A percentile compares a stretch with the other conserved stretches of the same genome.
Conservation (phyloP, 2,113 vertebrate genomes). For the Castor canadensis region DNA sequence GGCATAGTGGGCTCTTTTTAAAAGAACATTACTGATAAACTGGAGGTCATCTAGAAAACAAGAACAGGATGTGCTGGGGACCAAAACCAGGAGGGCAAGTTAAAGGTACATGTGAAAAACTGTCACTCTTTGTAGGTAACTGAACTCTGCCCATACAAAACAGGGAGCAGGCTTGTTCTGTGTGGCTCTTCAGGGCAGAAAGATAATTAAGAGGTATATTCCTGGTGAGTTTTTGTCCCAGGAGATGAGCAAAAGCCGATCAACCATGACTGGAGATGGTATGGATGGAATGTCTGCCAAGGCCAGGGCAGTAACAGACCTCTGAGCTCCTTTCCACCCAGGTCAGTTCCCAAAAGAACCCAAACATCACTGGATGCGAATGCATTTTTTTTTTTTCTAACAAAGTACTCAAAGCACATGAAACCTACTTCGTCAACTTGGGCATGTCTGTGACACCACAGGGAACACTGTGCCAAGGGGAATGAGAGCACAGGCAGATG, state of each 20-base stretch:
- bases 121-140: not conserved
- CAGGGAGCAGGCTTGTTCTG: not conserved
- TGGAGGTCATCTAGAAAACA: not conserved
- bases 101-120: not conserved
- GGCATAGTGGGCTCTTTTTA: not conserved
- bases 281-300: not conserved
- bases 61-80: not conserved
- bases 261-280: not conserved
- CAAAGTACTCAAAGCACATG: not conserved
- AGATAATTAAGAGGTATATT: not conserved
- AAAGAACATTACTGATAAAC: not conserved
- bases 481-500: not conserved
- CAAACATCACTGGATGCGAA: not conserved
- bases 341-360: not conserved
- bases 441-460: not conserved
- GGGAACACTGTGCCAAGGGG: not conserved
- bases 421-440: not conserved
- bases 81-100: not conserved
- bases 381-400: not conserved
- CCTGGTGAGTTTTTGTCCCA: not conserved
- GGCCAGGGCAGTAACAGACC: not conserved
- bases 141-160: not conserved
- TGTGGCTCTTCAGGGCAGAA: not conserved
- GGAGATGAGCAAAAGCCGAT: not conserved
- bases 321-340: not conserved